Percentiles rank a stretch among this genome's conserved stretches.
Conservation (phyloP, 2,888 invertebrate genomes). For the Drosophila nigritarsus region DNA sequence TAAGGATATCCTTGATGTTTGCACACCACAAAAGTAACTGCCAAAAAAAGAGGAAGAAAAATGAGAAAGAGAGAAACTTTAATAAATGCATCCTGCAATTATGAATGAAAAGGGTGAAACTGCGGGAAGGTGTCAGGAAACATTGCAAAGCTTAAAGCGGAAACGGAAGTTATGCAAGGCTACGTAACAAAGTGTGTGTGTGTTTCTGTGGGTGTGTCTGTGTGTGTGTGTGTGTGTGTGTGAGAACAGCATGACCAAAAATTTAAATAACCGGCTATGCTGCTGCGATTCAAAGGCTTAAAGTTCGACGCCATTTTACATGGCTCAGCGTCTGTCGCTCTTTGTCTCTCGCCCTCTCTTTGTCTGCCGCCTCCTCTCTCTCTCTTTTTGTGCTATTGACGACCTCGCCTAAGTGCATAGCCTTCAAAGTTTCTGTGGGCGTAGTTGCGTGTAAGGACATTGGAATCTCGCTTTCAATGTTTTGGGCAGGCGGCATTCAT, state of each 20-base stretch:
- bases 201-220: slow-evolving; percentile 12
- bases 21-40: slow-evolving; percentile 36
- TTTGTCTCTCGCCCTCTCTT: slow-evolving; percentile 8
- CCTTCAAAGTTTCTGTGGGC: slow-evolving; percentile 63
- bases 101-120: slow-evolving; percentile 63
- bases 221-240: slow-evolving; percentile 15
- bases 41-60: not conserved
- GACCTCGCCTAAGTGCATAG: slow-evolving; percentile 77
- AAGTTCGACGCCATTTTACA: slow-evolving; percentile 54
- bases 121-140: slow-evolving; percentile 54
- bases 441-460: slow-evolving; percentile 63
- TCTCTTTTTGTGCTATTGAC: slow-evolving; percentile 42
- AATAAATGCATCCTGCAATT: slow-evolving; percentile 77
- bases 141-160: slow-evolving; percentile 45
- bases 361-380: not conserved
- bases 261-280: slow-evolving; percentile 44
- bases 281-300: slow-evolving; percentile 46
- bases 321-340: slow-evolving; percentile 18
- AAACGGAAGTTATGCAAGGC: slow-evolving; percentile 49
- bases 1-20: slow-evolving; percentile 79
- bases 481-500: slow-evolving; percentile 65
- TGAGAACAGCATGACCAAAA: slow-evolving; percentile 30
- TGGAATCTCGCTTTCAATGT: slow-evolving; percentile 67
- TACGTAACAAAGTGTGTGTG: slow-evolving; percentile 13
- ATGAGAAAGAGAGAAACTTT: slow-evolving; percentile 27